Base-by-base conservation (phyloP, 2,113 vertebrate genomes). In the Pygoscelis adeliae region DNA sequence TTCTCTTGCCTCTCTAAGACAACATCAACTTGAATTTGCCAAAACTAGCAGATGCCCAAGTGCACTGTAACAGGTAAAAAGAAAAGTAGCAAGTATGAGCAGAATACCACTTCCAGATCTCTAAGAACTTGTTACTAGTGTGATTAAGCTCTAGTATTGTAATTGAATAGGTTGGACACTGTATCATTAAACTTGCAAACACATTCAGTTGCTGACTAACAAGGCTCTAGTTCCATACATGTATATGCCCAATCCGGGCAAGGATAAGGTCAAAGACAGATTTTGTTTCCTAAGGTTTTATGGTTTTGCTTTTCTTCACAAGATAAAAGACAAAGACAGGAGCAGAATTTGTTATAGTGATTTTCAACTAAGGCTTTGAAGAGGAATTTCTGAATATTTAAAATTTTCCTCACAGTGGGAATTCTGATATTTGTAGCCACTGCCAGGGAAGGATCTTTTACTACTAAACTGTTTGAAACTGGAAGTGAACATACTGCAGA, bases 301-400 rank as follows among this genome's bases (percentile, higher is more conserved):
- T 55, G 49, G 50, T 25, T 93, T 94, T 94, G 84, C 79, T 91
- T 97, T 97, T 93, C 90, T 97, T 96, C 58, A 85, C 70, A 71
- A 96, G 94, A 97, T 89, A 90, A 97, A 97, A 97, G 58, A 40
- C 46, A 62, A 61, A 81, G 81, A 50, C 15, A 84, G 93, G 87
- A 83, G 26, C 73, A 89, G 59, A 81, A 78, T 87, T 95, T 91
- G 91, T 93, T 94, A 71, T 9, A 94, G 87, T 93, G 97, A 82
- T 96, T 98, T 98, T 98, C 93, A 97, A 55, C 89, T 94, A 74
- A 85, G 90, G 52, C 87, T 97, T 97, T 97, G 90, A 97, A 97
- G 91, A 65, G 87, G 71, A 85, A 93, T 96, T 95, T 97, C 90
- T 95, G 96, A 97, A 97, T 97, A 96, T 90, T 97, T 97, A 87